Evolutionary conservation across 2,888 invertebrate species (phyloP), one percentile per base, ranked within the genome.

Genomic region (Pristionchus exspectatus): DNA sequence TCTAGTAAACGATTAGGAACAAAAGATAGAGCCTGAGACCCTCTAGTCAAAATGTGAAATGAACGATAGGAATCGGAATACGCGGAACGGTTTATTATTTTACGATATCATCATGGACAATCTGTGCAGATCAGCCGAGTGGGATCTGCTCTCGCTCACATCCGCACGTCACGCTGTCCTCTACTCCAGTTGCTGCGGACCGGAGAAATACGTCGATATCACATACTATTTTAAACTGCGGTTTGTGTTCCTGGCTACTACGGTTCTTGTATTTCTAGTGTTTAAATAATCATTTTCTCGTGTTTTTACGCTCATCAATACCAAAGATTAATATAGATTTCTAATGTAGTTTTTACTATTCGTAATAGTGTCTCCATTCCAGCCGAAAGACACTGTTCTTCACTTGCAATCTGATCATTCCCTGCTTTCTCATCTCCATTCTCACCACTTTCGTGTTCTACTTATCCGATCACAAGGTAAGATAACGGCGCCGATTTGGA

Each of bases 391-490:
- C 95, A 2, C 90, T 95, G 10, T 95, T 95, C 89, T 95, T 93
- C 92, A 94, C 94, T 2, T 94, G 94, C 90, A 95, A 95, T 74
- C 91, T 95, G 44, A 95, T 95, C 85, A 90, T 95, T 18, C 95
- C 95, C 18, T 95, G 95, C 90, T 95, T 95, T 85, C 89, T 95
- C 77, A 95, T 95, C 90, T 93, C 94, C 0, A 93, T 95, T 88
- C 91, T 95, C 18, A 95, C 95, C 18, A 95, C 95, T 0, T 95
- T 95, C 90, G 95, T 95, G 44, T 95, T 95, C 91, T 95, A 95
- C 90, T 91, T 95, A 33, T 93, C 95, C 33, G 95, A 95, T 89
- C 94, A 95, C 91, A 95, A 95, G 87, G 87, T 88, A 56, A 81
- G 81, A 81, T 81, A 21, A 38, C 72, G 7, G n/a, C 27, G 44